Percentiles rank a stretch among this genome's conserved stretches.
These are phyloP conservation scores for Cantharis nigra DNA, from an alignment of 2,888 invertebrate species.

Conservation along the genomic window DNA sequence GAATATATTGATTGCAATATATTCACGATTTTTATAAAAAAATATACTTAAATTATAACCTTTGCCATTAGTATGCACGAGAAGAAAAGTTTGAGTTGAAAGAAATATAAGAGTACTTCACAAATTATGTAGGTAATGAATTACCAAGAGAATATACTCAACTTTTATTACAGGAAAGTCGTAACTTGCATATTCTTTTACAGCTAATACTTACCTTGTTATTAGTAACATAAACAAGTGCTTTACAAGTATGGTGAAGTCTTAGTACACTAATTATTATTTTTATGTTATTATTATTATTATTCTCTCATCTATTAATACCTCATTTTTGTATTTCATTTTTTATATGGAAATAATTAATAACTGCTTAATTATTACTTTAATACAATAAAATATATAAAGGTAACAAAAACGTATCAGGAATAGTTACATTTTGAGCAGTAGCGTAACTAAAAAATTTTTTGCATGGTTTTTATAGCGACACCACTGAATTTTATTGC, in stretches of 20 bases:
- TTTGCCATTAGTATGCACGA: conserved; percentile 5
- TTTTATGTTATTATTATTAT: not conserved
- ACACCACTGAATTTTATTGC: not conserved
- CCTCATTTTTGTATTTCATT: not conserved
- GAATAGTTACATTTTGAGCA: not conserved
- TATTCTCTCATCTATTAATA: not conserved
- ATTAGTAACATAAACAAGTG: conserved; percentile 35
- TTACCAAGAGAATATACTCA: conserved; percentile 38
- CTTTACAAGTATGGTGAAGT: conserved; percentile 12
- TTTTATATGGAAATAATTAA: not conserved
- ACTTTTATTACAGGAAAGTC: conserved; percentile 36
- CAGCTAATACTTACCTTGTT: conserved; percentile 36
- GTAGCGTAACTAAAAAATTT: not conserved
- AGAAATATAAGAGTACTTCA: conserved; percentile 32
- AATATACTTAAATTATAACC: no score
- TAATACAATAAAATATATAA: no score
- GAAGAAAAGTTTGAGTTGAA: conserved; percentile 7
- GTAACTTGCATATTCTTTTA: conserved; percentile 41
- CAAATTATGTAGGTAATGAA: conserved; percentile 39
- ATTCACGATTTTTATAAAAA: no score
- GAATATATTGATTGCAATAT: no score
- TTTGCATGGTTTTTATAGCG: not conserved
- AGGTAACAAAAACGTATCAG: not conserved
- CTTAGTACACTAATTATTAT: conserved; percentile 21
- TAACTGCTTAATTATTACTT: not conserved